Conservation (phyloP, 2,113 vertebrate genomes). For the Clarias batrachus region DNA sequence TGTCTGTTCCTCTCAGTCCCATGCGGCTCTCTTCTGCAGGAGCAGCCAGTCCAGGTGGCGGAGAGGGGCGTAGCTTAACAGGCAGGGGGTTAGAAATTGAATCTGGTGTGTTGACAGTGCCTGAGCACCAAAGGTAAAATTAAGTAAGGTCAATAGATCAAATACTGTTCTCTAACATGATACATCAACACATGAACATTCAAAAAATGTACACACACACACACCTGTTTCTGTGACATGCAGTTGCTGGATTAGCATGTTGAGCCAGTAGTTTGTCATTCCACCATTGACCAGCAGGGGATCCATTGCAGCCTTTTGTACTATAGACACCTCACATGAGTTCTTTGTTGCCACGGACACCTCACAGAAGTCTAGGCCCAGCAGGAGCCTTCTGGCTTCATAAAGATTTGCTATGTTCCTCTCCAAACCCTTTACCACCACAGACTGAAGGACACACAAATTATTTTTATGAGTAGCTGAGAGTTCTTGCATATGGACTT, state of each 20-base stretch:
- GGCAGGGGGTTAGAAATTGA: slow-evolving; percentile 19
- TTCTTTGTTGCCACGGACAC: slow-evolving; percentile 58
- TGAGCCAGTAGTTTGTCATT: slow-evolving; percentile 72
- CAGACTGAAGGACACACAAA: slow-evolving; percentile 66
- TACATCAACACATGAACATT: background rate
- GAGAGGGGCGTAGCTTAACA: slow-evolving; percentile 62
- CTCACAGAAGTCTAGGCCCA: slow-evolving; percentile 69
- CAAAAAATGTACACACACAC: slow-evolving; percentile 27
- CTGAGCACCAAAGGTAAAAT: slow-evolving; percentile 42
- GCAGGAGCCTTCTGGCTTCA: slow-evolving; percentile 69
- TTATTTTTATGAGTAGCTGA: background rate
- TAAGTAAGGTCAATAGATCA: background rate
- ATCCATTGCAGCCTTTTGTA: slow-evolving; percentile 59
- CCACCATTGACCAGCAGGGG: slow-evolving; percentile 55
- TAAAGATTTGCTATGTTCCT: slow-evolving; percentile 72
- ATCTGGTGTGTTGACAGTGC: slow-evolving; percentile 52
- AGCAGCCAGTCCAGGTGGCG: slow-evolving; percentile 71
- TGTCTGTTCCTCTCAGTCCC: slow-evolving; percentile 63
- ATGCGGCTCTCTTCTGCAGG: slow-evolving; percentile 61
- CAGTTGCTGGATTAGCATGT: slow-evolving; percentile 74
- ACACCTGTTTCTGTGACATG: slow-evolving; percentile 70
- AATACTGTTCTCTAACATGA: background rate
- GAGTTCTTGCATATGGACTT: slow-evolving; percentile 5
- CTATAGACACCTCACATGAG: slow-evolving; percentile 59
- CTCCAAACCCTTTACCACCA: slow-evolving; percentile 78